A percentile compares a stretch with the other conserved stretches of the same genome.
These are phyloP conservation scores for Tethya wilhelma DNA, from an alignment of 37 sponge, comb jelly and placozoan genomes.

Conservation along the genomic window DNA sequence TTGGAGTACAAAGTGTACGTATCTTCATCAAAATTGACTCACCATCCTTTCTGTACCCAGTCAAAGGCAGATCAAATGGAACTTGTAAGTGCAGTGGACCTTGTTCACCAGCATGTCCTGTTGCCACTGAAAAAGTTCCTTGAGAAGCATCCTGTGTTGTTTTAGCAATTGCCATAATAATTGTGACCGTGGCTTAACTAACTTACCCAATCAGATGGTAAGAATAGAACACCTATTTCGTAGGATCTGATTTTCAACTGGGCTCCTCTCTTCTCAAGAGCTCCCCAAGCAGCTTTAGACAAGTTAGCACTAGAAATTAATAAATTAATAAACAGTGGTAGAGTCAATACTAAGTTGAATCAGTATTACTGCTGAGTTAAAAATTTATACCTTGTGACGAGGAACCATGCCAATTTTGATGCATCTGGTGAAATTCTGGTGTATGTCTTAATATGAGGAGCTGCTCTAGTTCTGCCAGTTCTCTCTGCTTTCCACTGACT, in stretches of 20 bases:
- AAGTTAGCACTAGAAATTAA: slow-evolving; percentile 79
- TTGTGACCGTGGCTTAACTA: background rate
- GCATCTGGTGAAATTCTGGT: slow-evolving; percentile 78
- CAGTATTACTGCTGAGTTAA: background rate
- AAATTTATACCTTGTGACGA: slow-evolving; percentile 93
- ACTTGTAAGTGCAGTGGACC: background rate
- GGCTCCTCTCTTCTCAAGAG: slow-evolving; percentile 78
- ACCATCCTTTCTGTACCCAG: slow-evolving; percentile 48
- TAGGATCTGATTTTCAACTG: slow-evolving; percentile 89
- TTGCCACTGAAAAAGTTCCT: too few relatives aligned
- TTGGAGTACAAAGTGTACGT: background rate
- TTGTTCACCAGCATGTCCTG: background rate
- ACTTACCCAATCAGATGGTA: slow-evolving; percentile 60
- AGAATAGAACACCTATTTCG: slow-evolving; percentile 85
- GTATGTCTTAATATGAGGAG: slow-evolving; percentile 98
- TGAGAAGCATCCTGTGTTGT: too few relatives aligned
- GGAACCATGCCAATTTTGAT: slow-evolving; percentile 82
- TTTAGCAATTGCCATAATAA: too few relatives aligned
- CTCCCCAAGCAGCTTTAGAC: slow-evolving; percentile 98
- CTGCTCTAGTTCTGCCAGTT: slow-evolving; percentile 78
- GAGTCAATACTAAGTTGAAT: background rate
- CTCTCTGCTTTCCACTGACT: slow-evolving; percentile 82
- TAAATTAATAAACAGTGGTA: background rate
- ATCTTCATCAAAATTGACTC: background rate
- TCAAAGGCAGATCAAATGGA: slow-evolving; percentile 66